These are phyloP conservation scores for Hypercompe scribonia DNA, from an alignment of 2,888 invertebrate species.

Conservation along the genomic window DNA sequence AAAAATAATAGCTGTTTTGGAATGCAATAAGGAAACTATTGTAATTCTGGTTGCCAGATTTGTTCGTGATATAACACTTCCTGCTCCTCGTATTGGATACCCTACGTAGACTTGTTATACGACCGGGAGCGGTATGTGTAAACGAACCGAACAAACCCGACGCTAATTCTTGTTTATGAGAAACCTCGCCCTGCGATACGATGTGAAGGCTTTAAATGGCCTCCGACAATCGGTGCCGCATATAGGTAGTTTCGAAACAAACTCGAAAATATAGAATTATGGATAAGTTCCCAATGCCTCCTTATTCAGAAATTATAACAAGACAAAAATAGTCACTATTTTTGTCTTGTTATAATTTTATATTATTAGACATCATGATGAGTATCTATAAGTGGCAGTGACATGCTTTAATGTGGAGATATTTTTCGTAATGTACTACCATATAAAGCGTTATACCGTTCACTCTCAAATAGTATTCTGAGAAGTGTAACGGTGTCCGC, in stretches of 20 bases:
- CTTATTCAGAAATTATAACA: slow-evolving; percentile 59
- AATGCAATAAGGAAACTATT: slow-evolving; percentile 71
- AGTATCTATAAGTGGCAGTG: slow-evolving; percentile 71
- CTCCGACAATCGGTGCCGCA: slow-evolving; percentile 72
- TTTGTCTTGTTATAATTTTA: slow-evolving; percentile 63
- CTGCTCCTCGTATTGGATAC: slow-evolving; percentile 77
- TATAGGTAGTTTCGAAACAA: slow-evolving; percentile 56
- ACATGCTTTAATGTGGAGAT: slow-evolving; percentile 71
- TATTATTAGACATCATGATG: slow-evolving; percentile 69
- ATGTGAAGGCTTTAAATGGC: slow-evolving; percentile 71
- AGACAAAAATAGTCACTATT: slow-evolving; percentile 47
- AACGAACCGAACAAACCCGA: slow-evolving; percentile 81
- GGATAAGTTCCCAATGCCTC: slow-evolving; percentile 64
- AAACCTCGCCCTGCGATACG: slow-evolving; percentile 70
- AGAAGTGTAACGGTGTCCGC: slow-evolving; percentile 76
- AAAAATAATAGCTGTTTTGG: slow-evolving; percentile 49
- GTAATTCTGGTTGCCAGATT: slow-evolving; percentile 68
- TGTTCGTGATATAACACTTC: slow-evolving; percentile 76
- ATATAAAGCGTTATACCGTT: slow-evolving; percentile 70
- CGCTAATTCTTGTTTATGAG: slow-evolving; percentile 85
- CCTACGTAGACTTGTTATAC: slow-evolving; percentile 72
- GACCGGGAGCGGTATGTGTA: slow-evolving; percentile 82
- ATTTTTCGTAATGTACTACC: slow-evolving; percentile 74
- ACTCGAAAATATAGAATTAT: slow-evolving; percentile 57
- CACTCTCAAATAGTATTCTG: slow-evolving; percentile 70